phyloP scores from a whole-genome alignment of 2,888 invertebrate genomes.

The Leuctra nigra region DNA sequence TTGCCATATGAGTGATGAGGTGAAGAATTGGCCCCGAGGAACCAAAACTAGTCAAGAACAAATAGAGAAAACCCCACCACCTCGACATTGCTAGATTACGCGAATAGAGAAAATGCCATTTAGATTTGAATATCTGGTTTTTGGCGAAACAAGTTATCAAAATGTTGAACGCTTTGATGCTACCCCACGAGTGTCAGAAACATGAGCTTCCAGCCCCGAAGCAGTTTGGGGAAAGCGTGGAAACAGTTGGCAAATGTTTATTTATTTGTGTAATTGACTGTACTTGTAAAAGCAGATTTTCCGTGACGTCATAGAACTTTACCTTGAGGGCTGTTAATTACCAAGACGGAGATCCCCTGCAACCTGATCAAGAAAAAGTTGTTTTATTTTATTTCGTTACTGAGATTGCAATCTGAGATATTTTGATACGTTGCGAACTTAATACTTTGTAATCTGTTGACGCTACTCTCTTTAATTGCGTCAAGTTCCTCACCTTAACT shows the following conservation, averaged over 20 bases:
- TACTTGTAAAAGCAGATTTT: constrained; percentile 13
- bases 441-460: too few species aligned
- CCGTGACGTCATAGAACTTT: constrained; percentile 7
- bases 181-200: constrained; percentile 1
- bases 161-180: neutral
- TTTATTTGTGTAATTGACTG: constrained; percentile 13
- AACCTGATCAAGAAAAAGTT: too few species aligned
- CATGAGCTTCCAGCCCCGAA: neutral
- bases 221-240: neutral
- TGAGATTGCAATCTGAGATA: too few species aligned
- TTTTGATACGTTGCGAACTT: too few species aligned
- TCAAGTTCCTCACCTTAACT: too few species aligned
- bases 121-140: constrained; percentile 1
- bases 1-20: too few species aligned
- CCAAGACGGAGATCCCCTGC: neutral
- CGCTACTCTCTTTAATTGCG: too few species aligned
- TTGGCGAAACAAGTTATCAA: neutral
- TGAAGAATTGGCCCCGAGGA: too few species aligned
- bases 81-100: neutral
- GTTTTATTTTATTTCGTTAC: too few species aligned
- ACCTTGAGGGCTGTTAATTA: constrained; percentile 12
- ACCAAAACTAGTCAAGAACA: too few species aligned
- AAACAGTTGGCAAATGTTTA: constrained; percentile 13
- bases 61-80: too few species aligned
- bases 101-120: neutral